Base-by-base conservation (phyloP, 35 echinoderm and acorn worm species). In the Stichopus chloronotus region DNA sequence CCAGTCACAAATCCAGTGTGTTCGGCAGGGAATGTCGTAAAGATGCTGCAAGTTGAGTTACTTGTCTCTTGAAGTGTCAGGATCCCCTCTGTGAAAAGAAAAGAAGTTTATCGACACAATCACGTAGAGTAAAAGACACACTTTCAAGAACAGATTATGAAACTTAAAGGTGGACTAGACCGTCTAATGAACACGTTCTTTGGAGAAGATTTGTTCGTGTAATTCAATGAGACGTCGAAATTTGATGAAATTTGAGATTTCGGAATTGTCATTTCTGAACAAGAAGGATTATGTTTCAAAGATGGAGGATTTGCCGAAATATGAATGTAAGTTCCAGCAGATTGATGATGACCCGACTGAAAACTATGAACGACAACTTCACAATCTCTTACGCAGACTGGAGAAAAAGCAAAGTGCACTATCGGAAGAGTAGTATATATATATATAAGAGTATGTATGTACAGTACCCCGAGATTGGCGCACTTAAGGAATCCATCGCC, bases 11-110 rank as follows among this genome's bases (percentile, higher is more conserved):
- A 54, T 0, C 61, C 78, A 19, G 90, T 11, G 43, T 79, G 63
- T 4, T 80, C 56, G 14, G 72, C 72, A 58, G 82, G 82, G 11
- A 85, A 85, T 58, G 82, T 58, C 5, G 82, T 85, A 56, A 85
- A 85, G 52, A 85, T 94, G 1, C 93, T 86, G 20, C 83, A 85
- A 5, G 86, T 81, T 25, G 72, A 72, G n/a, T 93, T 93, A 43
- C 3, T n/a, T n/a, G n/a, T 43, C 30, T 43, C 30, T 43, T 43
- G 30, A 43, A 43, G 30, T 1, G 30, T 43, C 30, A 43, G 1
- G 2, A 74, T n/a, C 6, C 69, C 69, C 7, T 74, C 69, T 74
- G 22, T n/a, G 19, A 20, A 65, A 2, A 74, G 69, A 74, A 24
- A 74, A 19, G 30, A 43, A 43, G 30, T 1, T 43, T 1, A 43